Evolutionary conservation across 2,113 vertebrate species (phyloP).

Genomic region (Cromileptes altivelis): DNA sequence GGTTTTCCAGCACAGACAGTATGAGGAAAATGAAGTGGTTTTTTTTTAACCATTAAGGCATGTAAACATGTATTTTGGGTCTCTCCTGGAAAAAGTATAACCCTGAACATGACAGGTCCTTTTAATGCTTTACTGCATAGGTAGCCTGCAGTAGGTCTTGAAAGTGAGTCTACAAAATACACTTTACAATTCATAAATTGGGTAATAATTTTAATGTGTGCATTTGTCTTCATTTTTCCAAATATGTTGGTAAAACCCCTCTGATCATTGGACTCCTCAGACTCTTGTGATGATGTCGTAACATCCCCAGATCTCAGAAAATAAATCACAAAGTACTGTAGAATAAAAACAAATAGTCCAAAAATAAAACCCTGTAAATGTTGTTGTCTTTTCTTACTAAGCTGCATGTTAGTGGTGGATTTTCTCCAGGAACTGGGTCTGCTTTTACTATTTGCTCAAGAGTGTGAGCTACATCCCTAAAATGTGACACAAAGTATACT

Average conservation of each 20-base stretch:
- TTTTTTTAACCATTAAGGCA: too few species aligned
- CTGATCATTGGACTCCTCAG: not conserved
- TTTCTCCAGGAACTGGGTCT: not conserved
- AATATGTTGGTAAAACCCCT: not conserved
- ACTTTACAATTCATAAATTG: not conserved
- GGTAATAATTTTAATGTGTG: not conserved
- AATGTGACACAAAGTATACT: conserved; percentile 33
- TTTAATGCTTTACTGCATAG: too few species aligned
- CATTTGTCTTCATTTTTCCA: not conserved
- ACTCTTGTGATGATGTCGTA: too few species aligned
- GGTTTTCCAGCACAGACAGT: too few species aligned
- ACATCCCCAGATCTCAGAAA: too few species aligned
- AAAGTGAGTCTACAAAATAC: not conserved
- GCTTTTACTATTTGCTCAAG: conserved; percentile 9
- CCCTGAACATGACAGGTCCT: too few species aligned
- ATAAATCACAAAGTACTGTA: too few species aligned
- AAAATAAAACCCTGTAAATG: too few species aligned
- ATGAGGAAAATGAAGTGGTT: too few species aligned
- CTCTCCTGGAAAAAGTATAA: too few species aligned
- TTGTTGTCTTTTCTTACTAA: not conserved
- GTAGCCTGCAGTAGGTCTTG: not conserved
- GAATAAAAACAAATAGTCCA: too few species aligned
- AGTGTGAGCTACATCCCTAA: conserved; percentile 39
- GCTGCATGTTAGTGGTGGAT: not conserved
- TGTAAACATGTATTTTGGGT: too few species aligned